These are phyloP conservation scores for Trilocha varians DNA, from an alignment of 2,888 invertebrate species.

Conservation along the genomic window DNA sequence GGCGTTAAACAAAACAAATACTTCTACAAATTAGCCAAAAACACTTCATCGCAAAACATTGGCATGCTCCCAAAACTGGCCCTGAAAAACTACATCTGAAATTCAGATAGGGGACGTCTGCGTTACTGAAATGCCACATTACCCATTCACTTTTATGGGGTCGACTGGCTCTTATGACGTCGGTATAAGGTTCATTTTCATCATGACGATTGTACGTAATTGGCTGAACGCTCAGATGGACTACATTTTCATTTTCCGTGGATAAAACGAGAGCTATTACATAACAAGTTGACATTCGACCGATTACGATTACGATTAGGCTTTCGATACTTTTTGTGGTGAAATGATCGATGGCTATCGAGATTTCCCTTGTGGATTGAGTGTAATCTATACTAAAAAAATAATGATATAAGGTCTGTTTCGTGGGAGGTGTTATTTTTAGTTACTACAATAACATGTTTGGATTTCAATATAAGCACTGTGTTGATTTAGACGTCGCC, in stretches of 20 bases:
- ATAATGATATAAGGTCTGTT: too few species aligned
- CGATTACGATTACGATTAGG: neutral
- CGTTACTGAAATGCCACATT: conserved; percentile 30
- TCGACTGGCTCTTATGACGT: conserved; percentile 15
- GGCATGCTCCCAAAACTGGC: conserved; percentile 40
- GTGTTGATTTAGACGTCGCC: too few species aligned
- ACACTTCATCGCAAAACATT: conserved; percentile 43
- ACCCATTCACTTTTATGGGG: conserved; percentile 11
- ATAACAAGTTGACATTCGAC: conserved; percentile 2
- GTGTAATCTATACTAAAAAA: neutral
- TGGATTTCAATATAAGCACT: too few species aligned
- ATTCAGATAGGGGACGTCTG: conserved; percentile 40
- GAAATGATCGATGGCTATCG: neutral
- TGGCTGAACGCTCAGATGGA: conserved; percentile 35
- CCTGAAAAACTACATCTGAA: conserved; percentile 47
- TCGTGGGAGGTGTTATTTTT: too few species aligned
- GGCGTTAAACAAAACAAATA: neutral
- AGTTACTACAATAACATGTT: too few species aligned
- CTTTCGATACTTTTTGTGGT: neutral
- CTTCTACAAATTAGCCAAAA: conserved; percentile 53
- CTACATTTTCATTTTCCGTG: conserved; percentile 41
- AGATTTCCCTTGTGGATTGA: neutral
- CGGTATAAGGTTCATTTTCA: conserved; percentile 7
- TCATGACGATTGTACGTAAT: conserved; percentile 24
- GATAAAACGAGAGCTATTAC: conserved; percentile 7